These are phyloP conservation scores for Chymomyza fuscimana DNA, from an alignment of 2,888 invertebrate species.

Conservation along the genomic window DNA sequence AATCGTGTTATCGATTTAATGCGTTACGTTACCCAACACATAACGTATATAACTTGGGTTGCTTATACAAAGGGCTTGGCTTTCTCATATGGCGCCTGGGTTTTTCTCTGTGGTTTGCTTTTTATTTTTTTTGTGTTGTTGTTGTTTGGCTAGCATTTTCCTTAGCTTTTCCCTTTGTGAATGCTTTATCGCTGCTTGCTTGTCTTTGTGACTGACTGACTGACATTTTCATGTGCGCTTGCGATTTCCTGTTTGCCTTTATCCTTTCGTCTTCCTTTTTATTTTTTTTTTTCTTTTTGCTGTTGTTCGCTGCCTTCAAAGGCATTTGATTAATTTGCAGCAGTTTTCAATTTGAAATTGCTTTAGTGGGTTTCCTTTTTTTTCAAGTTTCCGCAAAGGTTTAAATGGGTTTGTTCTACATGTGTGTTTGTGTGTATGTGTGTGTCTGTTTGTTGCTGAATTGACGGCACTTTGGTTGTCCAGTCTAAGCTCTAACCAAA, in stretches of 20 bases:
- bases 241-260: conserved; percentile 30
- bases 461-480: conserved; percentile 41
- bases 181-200: conserved; percentile 40
- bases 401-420: not conserved
- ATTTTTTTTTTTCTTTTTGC: conserved; percentile 16
- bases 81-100: not conserved
- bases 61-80: not conserved
- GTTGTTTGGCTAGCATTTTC: conserved; percentile 11
- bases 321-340: conserved; percentile 70
- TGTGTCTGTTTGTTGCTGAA: conserved; percentile 22
- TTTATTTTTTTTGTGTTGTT: conserved; percentile 24
- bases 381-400: conserved; percentile 17
- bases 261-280: conserved; percentile 25
- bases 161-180: conserved; percentile 20
- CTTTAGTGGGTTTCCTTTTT: conserved; percentile 47
- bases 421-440: conserved; percentile 21
- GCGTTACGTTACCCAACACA: conserved; percentile 40
- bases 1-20: conserved; percentile 75
- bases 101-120: conserved; percentile 1
- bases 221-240: conserved; percentile 50
- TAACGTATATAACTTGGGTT: conserved; percentile 8
- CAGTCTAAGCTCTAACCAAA: conserved; percentile 26
- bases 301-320: conserved; percentile 38
- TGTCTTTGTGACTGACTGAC: conserved; percentile 53
- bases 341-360: conserved; percentile 70